Evolutionary conservation across 2,113 vertebrate species (phyloP).

Genomic region (Saguinus imperator): DNA sequence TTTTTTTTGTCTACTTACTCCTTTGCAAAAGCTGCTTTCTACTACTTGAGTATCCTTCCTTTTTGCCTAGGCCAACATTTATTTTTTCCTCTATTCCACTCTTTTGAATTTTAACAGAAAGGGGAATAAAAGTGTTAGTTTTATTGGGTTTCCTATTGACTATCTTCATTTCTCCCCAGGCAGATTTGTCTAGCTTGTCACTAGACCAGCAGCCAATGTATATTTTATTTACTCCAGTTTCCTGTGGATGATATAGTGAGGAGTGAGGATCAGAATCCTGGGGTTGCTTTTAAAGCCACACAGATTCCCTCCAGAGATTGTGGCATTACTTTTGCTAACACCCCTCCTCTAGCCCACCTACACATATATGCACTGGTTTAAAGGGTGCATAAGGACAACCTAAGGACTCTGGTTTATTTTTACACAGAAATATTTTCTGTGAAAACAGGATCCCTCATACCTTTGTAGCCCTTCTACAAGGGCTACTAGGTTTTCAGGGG

Average conservation of each 20-base stretch:
- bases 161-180: neutral
- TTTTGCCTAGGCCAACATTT: neutral
- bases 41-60: neutral
- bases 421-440: neutral
- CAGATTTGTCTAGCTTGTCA: neutral
- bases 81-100: neutral
- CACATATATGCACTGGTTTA: neutral
- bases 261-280: neutral
- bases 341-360: neutral
- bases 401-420: neutral
- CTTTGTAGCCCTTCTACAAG: neutral
- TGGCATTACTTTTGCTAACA: neutral
- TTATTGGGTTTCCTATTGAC: neutral
- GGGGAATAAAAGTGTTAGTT: neutral
- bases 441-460: neutral
- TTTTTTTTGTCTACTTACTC: neutral
- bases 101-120: constrained; percentile 17
- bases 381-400: neutral
- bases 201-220: neutral
- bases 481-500: neutral
- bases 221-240: neutral
- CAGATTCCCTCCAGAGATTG: neutral
- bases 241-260: neutral
- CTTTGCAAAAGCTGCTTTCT: neutral
- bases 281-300: neutral